phyloP scores from a whole-genome alignment of 2,113 vertebrate species.

The Sorex fumeus region DNA sequence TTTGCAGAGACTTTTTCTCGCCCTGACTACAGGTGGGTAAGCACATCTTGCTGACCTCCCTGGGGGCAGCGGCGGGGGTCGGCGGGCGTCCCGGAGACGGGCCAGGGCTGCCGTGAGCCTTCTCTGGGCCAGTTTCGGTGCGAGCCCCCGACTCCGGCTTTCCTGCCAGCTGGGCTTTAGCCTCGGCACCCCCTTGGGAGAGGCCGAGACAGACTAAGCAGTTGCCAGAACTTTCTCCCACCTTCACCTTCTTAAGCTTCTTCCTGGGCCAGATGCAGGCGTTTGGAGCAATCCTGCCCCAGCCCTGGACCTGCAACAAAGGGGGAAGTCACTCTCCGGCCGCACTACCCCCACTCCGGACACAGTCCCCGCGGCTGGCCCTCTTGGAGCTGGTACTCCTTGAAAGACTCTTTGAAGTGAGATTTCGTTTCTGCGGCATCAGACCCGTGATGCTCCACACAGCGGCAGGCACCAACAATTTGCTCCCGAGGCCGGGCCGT shows the following conservation, averaged over 20 bases:
- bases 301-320: constrained; percentile 89
- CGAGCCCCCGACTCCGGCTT: constrained; percentile 50
- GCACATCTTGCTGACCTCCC: constrained; percentile 68
- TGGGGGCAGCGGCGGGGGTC: constrained; percentile 1
- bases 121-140: constrained; percentile 57
- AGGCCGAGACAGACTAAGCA: constrained; percentile 84
- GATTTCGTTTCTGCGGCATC: no score
- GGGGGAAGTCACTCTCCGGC: not conserved
- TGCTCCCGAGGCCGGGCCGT: no score
- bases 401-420: no score
- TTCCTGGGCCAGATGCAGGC: constrained; percentile 87
- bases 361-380: not conserved
- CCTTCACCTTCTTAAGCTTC: constrained; percentile 83
- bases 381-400: not conserved
- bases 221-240: constrained; percentile 68
- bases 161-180: not conserved
- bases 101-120: constrained; percentile 23
- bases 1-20: constrained; percentile 77
- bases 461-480: no score
- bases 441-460: no score
- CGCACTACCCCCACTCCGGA: not conserved
- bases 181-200: constrained; percentile 49
- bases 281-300: constrained; percentile 87
- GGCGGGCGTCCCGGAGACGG: not conserved
- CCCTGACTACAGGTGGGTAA: constrained; percentile 14